Evolutionary conservation across 2,797 vertebrate genomes (phyloP).

Genomic region (Luscinia luscinia): DNA sequence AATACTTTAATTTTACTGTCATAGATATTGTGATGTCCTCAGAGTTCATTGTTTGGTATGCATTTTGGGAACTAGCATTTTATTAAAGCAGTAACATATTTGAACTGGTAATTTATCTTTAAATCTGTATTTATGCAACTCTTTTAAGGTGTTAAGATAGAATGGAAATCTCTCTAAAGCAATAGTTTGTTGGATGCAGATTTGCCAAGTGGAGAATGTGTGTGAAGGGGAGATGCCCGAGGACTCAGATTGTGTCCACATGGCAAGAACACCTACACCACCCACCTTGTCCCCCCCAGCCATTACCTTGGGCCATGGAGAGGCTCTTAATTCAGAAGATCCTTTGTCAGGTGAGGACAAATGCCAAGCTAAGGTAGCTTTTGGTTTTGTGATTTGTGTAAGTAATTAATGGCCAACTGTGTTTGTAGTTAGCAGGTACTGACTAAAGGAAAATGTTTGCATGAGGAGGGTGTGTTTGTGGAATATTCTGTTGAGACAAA

Average conservation of each 20-base stretch:
- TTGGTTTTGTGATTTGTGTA: neutral
- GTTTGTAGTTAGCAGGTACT: neutral
- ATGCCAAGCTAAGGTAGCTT: neutral
- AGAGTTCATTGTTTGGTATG: neutral
- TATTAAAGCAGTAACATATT: neutral
- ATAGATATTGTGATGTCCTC: neutral
- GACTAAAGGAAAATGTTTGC: neutral
- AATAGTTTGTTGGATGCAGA: constrained; percentile 74
- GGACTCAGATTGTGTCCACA: constrained; percentile 75
- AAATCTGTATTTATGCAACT: constrained; percentile 47
- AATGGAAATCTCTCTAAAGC: constrained; percentile 65
- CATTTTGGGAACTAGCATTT: neutral
- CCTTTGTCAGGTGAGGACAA: constrained; percentile 77
- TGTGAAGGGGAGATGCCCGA: constrained; percentile 82
- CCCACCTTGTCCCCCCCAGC: constrained; percentile 79
- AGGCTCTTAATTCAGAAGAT: constrained; percentile 76
- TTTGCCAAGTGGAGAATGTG: constrained; percentile 83
- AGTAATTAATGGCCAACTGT: neutral
- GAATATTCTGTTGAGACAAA: neutral
- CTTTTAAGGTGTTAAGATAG: constrained; percentile 42
- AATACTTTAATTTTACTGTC: neutral
- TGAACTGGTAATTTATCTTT: constrained; percentile 8
- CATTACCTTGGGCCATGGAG: constrained; percentile 78
- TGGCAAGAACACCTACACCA: constrained; percentile 76
- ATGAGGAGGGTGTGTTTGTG: neutral